Percentiles rank a stretch among this genome's conserved stretches.
These are phyloP conservation scores for Pseudoatta argentina DNA, from an alignment of 1,140 invertebrate genomes.

Conservation along the genomic window DNA sequence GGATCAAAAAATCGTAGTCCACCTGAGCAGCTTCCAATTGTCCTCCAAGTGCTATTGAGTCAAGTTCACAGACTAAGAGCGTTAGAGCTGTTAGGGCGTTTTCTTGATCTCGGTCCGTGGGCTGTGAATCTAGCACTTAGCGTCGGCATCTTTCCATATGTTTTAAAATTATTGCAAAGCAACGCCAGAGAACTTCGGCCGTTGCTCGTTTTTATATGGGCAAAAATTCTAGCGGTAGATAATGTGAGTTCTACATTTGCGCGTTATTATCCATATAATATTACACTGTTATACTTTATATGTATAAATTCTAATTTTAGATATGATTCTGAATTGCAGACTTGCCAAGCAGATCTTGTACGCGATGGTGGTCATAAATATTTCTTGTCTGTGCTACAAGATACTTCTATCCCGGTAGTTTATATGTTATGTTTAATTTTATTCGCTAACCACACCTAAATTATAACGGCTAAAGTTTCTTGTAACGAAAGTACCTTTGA, in stretches of 20 bases:
- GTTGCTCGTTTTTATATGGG: slow-evolving; percentile 99
- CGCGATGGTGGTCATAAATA: slow-evolving; percentile 98
- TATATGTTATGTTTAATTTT: slow-evolving; percentile 27
- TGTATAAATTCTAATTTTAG: slow-evolving; percentile 45
- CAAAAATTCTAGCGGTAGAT: slow-evolving; percentile 99
- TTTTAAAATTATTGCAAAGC: slow-evolving; percentile 97
- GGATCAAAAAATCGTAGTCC: slow-evolving; percentile 92
- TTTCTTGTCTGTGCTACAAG: slow-evolving; percentile 95
- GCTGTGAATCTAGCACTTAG: slow-evolving; percentile 98
- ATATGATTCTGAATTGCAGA: slow-evolving; percentile 87
- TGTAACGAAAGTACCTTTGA: slow-evolving; percentile 14
- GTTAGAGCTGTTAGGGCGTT: slow-evolving; percentile 97
- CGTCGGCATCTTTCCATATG: slow-evolving; percentile 99
- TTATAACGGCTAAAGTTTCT: slow-evolving; percentile 6
- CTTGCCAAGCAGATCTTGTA: slow-evolving; percentile 97
- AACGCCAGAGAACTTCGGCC: slow-evolving; percentile 96
- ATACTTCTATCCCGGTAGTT: slow-evolving; percentile 92
- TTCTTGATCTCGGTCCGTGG: slow-evolving; percentile 98
- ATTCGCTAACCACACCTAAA: neutral
- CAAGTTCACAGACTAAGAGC: slow-evolving; percentile 98
- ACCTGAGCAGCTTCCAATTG: slow-evolving; percentile 99
- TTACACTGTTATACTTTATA: neutral
- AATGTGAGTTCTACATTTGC: slow-evolving; percentile 89
- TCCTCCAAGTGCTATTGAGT: slow-evolving; percentile 98
- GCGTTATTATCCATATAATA: neutral